Evolutionary conservation across 2,797 vertebrate species (phyloP).

Genomic region (Chelon auratus): DNA sequence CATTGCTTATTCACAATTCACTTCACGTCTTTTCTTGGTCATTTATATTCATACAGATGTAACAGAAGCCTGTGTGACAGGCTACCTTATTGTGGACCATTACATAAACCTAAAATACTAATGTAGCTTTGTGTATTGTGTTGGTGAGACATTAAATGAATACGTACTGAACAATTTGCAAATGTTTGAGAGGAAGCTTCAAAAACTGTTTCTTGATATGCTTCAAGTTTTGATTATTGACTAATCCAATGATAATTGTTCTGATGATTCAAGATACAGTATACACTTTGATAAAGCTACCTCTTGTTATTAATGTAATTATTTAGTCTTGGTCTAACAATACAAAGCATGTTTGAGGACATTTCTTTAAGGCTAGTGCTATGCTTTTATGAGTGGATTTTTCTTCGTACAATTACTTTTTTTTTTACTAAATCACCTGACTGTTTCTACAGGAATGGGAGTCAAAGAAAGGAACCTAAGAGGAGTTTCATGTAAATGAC

Average conservation of each 20-base stretch:
- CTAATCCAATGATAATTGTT: not conserved
- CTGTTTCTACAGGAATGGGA: constrained; percentile 91
- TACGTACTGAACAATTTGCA: no score
- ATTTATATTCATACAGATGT: no score
- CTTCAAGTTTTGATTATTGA: not conserved
- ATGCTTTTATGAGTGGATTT: not conserved
- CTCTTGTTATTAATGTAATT: not conserved
- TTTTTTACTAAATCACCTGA: not conserved
- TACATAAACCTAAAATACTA: no score
- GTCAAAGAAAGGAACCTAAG: constrained; percentile 91
- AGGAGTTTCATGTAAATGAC: constrained; percentile 3
- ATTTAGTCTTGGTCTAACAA: not conserved
- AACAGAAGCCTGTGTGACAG: no score
- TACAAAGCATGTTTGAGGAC: no score
- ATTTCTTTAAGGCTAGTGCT: no score
- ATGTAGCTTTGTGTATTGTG: no score
- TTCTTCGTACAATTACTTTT: not conserved
- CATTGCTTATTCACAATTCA: not conserved
- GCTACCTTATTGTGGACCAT: no score
- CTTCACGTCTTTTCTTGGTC: no score
- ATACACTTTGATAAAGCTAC: not conserved
- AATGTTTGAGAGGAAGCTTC: not conserved
- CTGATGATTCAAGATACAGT: not conserved
- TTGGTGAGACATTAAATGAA: no score
- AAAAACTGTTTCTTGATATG: not conserved